Percentiles rank a stretch among this genome's conserved stretches.
Conservation (phyloP, 1,140 invertebrate species). For the Lepidotrigona ventralis region DNA sequence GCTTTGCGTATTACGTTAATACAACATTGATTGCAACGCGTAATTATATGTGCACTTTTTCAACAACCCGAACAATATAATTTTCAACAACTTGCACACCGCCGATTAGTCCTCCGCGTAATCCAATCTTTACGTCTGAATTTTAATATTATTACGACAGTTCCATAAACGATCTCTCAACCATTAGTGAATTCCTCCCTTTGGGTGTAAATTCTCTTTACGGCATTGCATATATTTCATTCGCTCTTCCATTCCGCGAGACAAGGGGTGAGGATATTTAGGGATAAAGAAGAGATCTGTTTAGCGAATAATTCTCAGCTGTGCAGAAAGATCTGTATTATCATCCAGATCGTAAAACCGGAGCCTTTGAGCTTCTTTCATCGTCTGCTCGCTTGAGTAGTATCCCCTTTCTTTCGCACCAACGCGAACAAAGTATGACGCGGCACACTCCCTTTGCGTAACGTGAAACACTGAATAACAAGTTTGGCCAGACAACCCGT, state of each 20-base stretch:
- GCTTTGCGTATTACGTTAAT: not conserved
- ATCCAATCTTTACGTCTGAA: no score
- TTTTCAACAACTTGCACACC: not conserved
- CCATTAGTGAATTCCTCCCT: not conserved
- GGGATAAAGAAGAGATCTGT: not conserved
- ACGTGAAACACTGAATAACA: slow-evolving; percentile 3
- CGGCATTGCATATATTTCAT: not conserved
- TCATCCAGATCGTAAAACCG: not conserved
- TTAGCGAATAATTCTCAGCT: not conserved
- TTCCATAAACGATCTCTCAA: not conserved
- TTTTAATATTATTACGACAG: not conserved
- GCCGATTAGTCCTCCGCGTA: no score
- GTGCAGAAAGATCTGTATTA: not conserved
- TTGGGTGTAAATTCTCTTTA: not conserved
- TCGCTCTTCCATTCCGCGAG: not conserved
- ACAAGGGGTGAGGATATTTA: not conserved
- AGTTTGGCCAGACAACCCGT: not conserved
- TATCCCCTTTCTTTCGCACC: not conserved
- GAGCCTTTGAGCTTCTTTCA: not conserved
- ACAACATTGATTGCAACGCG: not conserved
- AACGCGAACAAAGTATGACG: not conserved
- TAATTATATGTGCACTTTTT: not conserved
- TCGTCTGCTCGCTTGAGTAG: not conserved
- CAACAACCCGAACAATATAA: not conserved
- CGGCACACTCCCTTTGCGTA: not conserved